Conservation (phyloP, 2,113 vertebrate genomes). For the Phylloscopus trochiloides region DNA sequence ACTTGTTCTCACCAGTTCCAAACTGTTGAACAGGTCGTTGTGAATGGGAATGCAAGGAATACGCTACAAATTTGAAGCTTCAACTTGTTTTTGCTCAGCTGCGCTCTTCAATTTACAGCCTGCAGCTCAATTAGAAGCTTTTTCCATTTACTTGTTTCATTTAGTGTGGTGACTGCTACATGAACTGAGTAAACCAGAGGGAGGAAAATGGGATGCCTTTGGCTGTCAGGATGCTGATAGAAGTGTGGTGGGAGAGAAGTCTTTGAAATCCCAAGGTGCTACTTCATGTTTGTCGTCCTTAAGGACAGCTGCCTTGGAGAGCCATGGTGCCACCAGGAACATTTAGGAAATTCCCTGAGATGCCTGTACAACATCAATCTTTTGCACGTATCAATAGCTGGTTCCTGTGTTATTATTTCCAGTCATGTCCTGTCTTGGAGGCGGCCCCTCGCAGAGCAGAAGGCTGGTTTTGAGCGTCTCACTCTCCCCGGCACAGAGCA, state of each 20-base stretch:
- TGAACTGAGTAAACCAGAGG: conserved; percentile 2
- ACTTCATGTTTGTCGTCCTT: not conserved
- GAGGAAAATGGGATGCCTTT: not conserved
- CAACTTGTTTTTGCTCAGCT: not conserved
- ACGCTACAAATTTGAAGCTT: not conserved
- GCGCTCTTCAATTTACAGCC: not conserved
- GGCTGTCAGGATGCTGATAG: not conserved
- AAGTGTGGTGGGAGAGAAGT: not conserved
- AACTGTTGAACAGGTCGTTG: not conserved
- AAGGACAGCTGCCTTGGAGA: not conserved
- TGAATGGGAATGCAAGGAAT: not conserved
- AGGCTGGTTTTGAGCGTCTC: not conserved
- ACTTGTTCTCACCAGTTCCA: not conserved
- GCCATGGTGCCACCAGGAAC: not conserved
- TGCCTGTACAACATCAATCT: not conserved
- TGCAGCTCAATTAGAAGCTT: not conserved
- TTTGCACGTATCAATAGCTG: not conserved
- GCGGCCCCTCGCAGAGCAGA: not conserved
- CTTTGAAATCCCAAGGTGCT: not conserved
- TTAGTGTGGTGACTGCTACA: not conserved
- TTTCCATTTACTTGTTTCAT: not conserved
- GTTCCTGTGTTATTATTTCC: not conserved
- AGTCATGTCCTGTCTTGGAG: not conserved
- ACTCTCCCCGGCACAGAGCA: not conserved
- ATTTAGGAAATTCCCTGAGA: not conserved